phyloP scores from a whole-genome alignment of 2,113 vertebrate species.

The Odocoileus virginianus region DNA sequence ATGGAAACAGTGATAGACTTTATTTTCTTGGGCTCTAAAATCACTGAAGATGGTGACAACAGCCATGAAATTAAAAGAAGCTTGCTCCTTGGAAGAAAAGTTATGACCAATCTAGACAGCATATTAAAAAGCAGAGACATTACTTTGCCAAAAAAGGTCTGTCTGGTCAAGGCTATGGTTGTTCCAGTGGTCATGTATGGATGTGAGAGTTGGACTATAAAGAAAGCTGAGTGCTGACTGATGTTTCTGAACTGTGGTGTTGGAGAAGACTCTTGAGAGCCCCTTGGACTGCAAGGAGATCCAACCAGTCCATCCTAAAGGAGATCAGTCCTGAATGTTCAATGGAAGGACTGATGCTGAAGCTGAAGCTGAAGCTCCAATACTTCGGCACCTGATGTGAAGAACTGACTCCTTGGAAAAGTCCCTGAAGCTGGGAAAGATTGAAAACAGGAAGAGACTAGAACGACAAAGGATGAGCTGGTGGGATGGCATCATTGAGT shows the following conservation, averaged over 20 bases:
- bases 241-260: background rate
- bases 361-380: background rate
- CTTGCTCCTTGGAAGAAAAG: background rate
- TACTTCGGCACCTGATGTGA: background rate
- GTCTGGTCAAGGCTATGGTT: background rate
- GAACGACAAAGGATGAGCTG: background rate
- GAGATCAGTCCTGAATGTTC: background rate
- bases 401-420: background rate
- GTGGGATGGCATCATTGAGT: background rate
- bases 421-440: background rate
- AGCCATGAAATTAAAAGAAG: background rate
- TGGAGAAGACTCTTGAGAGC: background rate
- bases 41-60: background rate
- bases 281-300: background rate
- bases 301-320: background rate
- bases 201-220: background rate
- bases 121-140: background rate
- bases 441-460: background rate
- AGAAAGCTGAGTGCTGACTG: accelerated
- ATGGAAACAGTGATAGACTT: background rate
- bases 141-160: background rate
- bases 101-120: background rate
- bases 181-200: background rate
- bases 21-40: background rate
- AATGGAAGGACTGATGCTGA: background rate